phyloP scores from a whole-genome alignment of 1,140 invertebrate genomes.

The Pissodes strobi region DNA sequence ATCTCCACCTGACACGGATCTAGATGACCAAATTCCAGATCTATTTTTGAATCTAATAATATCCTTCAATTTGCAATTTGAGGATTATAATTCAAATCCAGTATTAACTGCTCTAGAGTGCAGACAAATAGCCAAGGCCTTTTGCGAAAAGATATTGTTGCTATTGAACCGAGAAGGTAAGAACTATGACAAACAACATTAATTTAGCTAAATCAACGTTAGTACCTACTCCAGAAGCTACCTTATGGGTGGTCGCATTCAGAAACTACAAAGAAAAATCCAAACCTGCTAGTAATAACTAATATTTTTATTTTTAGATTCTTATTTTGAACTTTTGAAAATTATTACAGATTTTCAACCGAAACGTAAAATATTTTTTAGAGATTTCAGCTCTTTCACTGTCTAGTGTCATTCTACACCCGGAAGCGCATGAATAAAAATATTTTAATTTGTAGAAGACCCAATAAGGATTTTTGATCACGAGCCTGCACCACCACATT shows the following conservation, averaged over 20 bases:
- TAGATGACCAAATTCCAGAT: constrained; percentile 80
- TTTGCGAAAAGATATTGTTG: constrained; percentile 87
- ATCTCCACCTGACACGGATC: constrained; percentile 72
- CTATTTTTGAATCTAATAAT: constrained; percentile 81
- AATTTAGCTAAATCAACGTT: too few relatives aligned
- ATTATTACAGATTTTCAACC: too few relatives aligned
- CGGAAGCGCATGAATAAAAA: too few relatives aligned
- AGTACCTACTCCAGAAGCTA: too few relatives aligned
- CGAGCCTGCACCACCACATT: constrained; percentile 76
- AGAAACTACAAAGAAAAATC: too few relatives aligned
- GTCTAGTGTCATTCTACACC: too few relatives aligned
- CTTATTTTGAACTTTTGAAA: too few relatives aligned
- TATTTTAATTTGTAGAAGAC: constrained; percentile 69
- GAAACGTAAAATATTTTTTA: too few relatives aligned
- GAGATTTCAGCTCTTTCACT: neutral
- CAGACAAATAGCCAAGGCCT: constrained; percentile 75
- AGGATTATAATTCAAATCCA: constrained; percentile 69
- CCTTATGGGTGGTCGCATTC: too few relatives aligned
- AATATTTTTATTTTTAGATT: too few relatives aligned
- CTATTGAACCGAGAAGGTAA: constrained; percentile 88
- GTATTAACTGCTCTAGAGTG: constrained; percentile 75
- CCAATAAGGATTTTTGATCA: constrained; percentile 84
- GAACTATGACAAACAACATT: neutral
- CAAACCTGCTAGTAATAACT: too few relatives aligned
- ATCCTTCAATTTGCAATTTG: constrained; percentile 87